These are phyloP conservation scores for Stigmatopora argus DNA, from an alignment of 2,113 vertebrate genomes.

Conservation along the genomic window DNA sequence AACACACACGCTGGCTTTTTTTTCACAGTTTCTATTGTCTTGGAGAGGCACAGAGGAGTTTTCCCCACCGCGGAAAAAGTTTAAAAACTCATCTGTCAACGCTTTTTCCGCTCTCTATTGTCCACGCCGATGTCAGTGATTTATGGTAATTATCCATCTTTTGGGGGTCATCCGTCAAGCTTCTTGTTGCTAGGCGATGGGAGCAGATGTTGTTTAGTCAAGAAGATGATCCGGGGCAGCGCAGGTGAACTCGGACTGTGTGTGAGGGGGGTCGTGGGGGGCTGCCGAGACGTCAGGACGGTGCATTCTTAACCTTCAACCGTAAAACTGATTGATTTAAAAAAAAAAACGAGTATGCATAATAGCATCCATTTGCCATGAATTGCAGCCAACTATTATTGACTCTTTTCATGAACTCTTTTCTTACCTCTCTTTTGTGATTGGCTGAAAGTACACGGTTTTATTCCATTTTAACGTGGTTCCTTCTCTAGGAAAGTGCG, in stretches of 20 bases:
- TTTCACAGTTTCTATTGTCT: slow-evolving; percentile 5
- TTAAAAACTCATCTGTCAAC: slow-evolving; percentile 40
- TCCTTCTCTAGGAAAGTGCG: background rate
- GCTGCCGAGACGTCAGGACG: background rate
- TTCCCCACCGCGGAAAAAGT: slow-evolving; percentile 30
- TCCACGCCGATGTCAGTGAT: slow-evolving; percentile 71
- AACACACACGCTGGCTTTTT: slow-evolving; percentile 4
- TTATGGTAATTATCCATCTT: slow-evolving; percentile 81
- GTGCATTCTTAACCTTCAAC: background rate
- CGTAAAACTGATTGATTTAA: background rate
- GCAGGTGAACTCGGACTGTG: slow-evolving; percentile 64
- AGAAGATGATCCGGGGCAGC: slow-evolving; percentile 56
- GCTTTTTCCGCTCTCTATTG: slow-evolving; percentile 62
- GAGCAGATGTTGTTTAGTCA: slow-evolving; percentile 75
- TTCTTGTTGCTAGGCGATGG: slow-evolving; percentile 78
- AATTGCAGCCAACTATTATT: background rate
- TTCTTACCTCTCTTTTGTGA: background rate
- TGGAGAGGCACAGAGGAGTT: slow-evolving; percentile 2
- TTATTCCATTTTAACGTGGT: background rate
- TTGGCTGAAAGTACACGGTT: background rate
- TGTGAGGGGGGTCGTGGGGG: background rate
- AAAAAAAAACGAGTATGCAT: slow-evolving; percentile 19
- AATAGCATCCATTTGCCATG: background rate
- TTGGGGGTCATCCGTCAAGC: slow-evolving; percentile 78
- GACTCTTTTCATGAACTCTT: no score